A percentile compares a stretch with the other conserved stretches of the same genome.
phyloP scores from a whole-genome alignment of 2,113 vertebrate genomes.

The Indicator maculatus region DNA sequence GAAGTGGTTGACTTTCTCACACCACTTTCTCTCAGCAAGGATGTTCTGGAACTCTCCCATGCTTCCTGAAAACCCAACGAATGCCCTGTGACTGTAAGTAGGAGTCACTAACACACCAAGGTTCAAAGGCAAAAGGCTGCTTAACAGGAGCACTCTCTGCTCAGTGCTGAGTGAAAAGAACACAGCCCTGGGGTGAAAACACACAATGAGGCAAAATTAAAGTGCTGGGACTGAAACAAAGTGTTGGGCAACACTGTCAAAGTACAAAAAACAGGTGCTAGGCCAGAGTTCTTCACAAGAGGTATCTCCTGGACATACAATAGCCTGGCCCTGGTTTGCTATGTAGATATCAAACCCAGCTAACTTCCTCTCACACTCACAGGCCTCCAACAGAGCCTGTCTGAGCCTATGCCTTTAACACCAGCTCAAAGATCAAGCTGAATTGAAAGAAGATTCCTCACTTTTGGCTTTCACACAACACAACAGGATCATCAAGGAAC shows the following conservation, averaged over 20 bases:
- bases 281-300: neutral
- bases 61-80: neutral
- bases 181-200: neutral
- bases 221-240: neutral
- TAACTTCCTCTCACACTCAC: rapidly evolving
- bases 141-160: neutral
- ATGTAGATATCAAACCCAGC: rapidly evolving
- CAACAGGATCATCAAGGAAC: neutral
- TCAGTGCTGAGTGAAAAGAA: neutral
- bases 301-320: neutral
- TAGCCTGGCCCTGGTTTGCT: neutral
- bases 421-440: neutral
- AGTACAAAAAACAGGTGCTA: neutral
- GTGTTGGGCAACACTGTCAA: neutral
- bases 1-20: neutral
- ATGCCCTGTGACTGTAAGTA: rapidly evolving
- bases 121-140: neutral
- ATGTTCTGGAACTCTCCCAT: neutral
- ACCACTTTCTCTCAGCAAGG: neutral
- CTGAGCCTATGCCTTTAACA: rapidly evolving
- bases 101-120: neutral
- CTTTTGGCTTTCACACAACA: neutral
- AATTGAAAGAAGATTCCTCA: neutral
- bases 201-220: neutral
- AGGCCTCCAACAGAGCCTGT: neutral